Evolutionary conservation across 2,113 vertebrate species (phyloP).

Genomic region (Pangasianodon gigas): DNA sequence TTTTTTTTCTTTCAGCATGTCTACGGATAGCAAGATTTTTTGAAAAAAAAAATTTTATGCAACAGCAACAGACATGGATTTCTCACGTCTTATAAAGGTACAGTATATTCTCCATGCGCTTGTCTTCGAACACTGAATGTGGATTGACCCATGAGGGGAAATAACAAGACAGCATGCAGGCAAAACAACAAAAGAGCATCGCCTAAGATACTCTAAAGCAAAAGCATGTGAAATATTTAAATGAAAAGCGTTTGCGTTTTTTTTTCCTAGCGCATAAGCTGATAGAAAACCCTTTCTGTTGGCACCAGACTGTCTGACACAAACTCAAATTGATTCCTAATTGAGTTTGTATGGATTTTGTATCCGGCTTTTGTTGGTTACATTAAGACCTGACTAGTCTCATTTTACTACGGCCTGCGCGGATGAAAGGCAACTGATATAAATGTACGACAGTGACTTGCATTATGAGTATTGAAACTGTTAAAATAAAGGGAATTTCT

Average conservation of each 20-base stretch:
- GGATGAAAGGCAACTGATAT: constrained; percentile 71
- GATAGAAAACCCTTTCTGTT: constrained; percentile 84
- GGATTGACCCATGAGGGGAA: constrained; percentile 46
- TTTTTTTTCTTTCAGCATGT: neutral
- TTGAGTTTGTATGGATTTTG: constrained; percentile 81
- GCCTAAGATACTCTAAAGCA: constrained; percentile 75
- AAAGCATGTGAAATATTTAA: constrained; percentile 80
- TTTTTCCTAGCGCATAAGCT: constrained; percentile 81
- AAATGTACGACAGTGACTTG: constrained; percentile 45
- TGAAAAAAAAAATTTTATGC: neutral
- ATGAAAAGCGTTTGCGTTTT: constrained; percentile 78
- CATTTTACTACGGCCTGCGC: constrained; percentile 77
- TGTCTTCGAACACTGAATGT: constrained; percentile 35
- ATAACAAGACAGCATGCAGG: constrained; percentile 40
- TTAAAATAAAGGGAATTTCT: constrained; percentile 22
- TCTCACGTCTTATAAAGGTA: constrained; percentile 20
- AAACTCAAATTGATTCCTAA: constrained; percentile 85
- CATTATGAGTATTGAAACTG: constrained; percentile 46
- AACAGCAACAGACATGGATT: neutral
- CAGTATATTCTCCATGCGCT: constrained; percentile 26
- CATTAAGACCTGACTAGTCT: constrained; percentile 80
- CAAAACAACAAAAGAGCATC: constrained; percentile 74
- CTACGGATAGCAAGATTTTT: neutral
- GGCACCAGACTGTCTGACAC: constrained; percentile 84
- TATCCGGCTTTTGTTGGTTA: constrained; percentile 80